Evolutionary conservation across 2,113 vertebrate species (phyloP), one percentile per base, ranked within the genome.

Genomic region (Gymnarchus niloticus): DNA sequence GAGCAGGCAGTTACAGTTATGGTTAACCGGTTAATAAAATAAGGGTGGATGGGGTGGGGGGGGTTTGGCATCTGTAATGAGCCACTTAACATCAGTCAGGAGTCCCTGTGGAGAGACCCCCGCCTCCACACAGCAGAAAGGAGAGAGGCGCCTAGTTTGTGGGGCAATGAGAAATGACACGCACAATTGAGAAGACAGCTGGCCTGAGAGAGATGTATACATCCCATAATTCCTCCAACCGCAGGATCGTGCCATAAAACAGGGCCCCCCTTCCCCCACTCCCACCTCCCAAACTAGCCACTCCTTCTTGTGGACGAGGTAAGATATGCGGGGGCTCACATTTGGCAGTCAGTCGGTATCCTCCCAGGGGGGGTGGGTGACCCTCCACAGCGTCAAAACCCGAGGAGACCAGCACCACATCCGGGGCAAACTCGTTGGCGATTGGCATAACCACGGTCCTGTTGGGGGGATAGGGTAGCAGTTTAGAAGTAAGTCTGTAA

Each of bases 391-490:
- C 97, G 9, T 99, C 98, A 2, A 99, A 99, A 83, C 98, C 98
- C 0, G 98, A 98, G 0, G 98, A 99, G 25, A 99, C 98, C 92
- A 99, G 94, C 89, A 99, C 97, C 85, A 99, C 91, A 0, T 99
- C 98, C 0, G 98, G 98, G 80, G 96, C 95, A 85, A 99, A 99
- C 91, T 99, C 97, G 0, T 94, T 96, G 85, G 98, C 97, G 7
- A 99, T 97, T 0, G 98, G 98, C 97, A 99, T 98, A 87, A 99
- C 97, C 87, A 99, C 96, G 1, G 96, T 96, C 89, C 98, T 99
- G 95, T 86, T 57, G 87, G 85, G 88, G 0, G 76, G 88, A 83
- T n/a, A 85, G 87, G 0, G 8, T 12, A 46, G 14, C 1, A 82
- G 80, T 3, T 28, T 49, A 54, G 48, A 28, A 78, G 1, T 23